Evolutionary conservation across 2,888 invertebrate species (phyloP), one percentile per base, ranked within the genome.

Genomic region (Euspilapteryx auroguttella): DNA sequence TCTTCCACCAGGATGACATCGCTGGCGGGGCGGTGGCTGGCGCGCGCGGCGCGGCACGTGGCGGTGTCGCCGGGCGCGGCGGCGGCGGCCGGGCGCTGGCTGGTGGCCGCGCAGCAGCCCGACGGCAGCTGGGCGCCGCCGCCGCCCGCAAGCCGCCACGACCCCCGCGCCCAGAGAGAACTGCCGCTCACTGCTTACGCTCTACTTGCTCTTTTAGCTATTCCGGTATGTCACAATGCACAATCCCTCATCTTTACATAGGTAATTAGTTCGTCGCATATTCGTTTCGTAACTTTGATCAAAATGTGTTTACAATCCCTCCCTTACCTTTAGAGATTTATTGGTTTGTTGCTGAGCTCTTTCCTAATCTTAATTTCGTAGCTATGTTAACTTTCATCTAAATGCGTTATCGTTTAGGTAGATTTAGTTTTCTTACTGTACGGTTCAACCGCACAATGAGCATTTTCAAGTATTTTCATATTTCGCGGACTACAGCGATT

Each of bases 141-240:
- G 1, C 20, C 45, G 1, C 79, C 32, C 82, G 84, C 65, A 79
- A 78, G 28, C 82, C 87, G 33, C 79, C 83, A 49, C 48, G 66
- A 48, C 32, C 62, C 63, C 2, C 50, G 49, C 12, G 64, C 64
- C 17, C 17, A 5, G 36, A 39, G 45, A 1, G 41, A 51, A 2
- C 28, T 90, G 17, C 85, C 90, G 0, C 69, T 94, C 9, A 88
- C 94, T 1, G 92, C 94, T 0, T 89, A 87, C 49, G 87, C 88
- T 1, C 63, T 91, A 1, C 71, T 89, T 13, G 82, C 92, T 1
- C 81, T 95, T 36, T 66, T 88, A 10, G 89, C 91, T 51, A 79
- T 56, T 12, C 61, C 66, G 58, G 73, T 68, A 37, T 12, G 2
- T 28, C 12, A 11, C n/a, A 2, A 9, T 24, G 10, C 11, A 7